Conservation (phyloP, 2,888 invertebrate genomes). For the Malacosoma neustria region DNA sequence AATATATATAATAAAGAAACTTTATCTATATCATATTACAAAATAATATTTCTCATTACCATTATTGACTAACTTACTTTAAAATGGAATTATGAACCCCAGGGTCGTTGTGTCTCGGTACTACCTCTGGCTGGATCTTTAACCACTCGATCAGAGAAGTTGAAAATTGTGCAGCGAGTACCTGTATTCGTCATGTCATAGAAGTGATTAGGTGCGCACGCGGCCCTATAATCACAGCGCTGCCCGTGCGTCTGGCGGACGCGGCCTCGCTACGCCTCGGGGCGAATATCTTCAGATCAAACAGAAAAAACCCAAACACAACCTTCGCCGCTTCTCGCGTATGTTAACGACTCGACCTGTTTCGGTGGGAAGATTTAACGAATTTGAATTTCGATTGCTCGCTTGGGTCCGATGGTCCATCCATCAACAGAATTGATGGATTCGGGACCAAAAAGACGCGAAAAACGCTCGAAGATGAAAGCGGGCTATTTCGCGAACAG, state of each 20-base stretch:
- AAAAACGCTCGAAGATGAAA: constrained; percentile 57
- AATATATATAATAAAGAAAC: too few relatives aligned
- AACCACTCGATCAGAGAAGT: too few relatives aligned
- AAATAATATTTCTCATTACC: too few relatives aligned
- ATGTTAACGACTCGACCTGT: constrained; percentile 68
- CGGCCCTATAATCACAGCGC: constrained; percentile 69
- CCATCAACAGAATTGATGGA: constrained; percentile 73
- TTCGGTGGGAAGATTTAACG: constrained; percentile 74
- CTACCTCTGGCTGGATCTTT: too few relatives aligned
- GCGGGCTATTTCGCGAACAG: constrained; percentile 53
- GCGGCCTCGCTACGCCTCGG: constrained; percentile 28
- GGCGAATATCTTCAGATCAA: constrained; percentile 64
- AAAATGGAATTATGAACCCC: too few relatives aligned
- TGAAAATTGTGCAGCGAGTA: too few relatives aligned
- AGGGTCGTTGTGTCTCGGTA: too few relatives aligned
- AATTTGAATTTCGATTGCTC: constrained; percentile 72
- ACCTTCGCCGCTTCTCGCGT: constrained; percentile 36
- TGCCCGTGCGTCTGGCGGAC: constrained; percentile 65
- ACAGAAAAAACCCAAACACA: constrained; percentile 52
- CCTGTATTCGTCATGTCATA: constrained; percentile 35
- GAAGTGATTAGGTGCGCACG: constrained; percentile 63
- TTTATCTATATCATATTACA: too few relatives aligned
- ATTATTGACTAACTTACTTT: too few relatives aligned
- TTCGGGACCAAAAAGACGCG: constrained; percentile 65
- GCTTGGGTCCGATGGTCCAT: constrained; percentile 54